Evolutionary conservation across 2,888 invertebrate genomes (phyloP).

Genomic region (Cataglyphis cursor): DNA sequence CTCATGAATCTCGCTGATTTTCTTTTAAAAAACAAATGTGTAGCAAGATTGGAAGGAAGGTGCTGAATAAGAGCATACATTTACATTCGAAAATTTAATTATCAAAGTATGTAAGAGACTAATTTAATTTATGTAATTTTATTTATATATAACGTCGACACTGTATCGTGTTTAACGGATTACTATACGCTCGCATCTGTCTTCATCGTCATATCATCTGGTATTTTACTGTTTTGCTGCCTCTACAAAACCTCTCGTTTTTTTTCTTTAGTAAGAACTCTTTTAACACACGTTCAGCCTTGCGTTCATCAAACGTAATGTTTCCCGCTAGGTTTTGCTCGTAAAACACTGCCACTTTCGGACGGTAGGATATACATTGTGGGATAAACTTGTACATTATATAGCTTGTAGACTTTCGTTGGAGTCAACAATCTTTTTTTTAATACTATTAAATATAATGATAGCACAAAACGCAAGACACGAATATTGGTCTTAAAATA

Average conservation of each 20-base stretch:
- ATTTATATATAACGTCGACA: neutral
- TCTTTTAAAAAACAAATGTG: neutral
- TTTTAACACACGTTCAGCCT: neutral
- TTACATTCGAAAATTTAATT: constrained; percentile 7
- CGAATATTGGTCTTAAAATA: constrained; percentile 4
- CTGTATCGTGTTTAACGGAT: constrained; percentile 1
- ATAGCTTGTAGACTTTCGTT: neutral
- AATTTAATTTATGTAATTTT: neutral
- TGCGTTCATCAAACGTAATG: neutral
- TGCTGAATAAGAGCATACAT: neutral
- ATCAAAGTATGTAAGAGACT: neutral
- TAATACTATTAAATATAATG: neutral
- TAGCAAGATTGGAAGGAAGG: neutral
- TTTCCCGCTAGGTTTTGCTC: constrained; percentile 4
- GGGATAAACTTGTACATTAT: neutral
- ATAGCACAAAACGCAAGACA: neutral
- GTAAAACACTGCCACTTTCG: constrained; percentile 1
- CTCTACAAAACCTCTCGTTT: neutral
- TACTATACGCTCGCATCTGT: neutral
- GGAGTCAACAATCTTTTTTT: neutral
- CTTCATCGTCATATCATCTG: neutral
- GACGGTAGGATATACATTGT: neutral
- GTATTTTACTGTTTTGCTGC: neutral
- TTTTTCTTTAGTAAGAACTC: neutral
- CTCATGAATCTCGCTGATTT: constrained; percentile 3